Evolutionary conservation across 1,140 invertebrate species (phyloP).

Genomic region (Mylabris phalerata): DNA sequence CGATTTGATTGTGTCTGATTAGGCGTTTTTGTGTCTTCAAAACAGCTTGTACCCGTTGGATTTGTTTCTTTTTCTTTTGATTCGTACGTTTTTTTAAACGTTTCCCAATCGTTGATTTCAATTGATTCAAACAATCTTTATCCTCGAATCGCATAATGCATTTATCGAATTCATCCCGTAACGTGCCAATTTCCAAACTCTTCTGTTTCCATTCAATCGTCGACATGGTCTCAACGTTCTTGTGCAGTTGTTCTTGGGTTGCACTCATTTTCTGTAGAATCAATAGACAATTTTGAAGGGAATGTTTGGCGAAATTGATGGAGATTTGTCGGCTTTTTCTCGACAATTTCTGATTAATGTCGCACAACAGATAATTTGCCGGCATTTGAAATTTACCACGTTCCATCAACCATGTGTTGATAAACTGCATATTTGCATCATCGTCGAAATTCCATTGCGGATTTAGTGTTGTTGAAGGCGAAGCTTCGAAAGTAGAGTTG

Average conservation of each 20-base stretch:
- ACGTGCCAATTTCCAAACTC: constrained; percentile 42
- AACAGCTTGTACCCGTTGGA: constrained; percentile 43
- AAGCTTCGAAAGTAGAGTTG: no score
- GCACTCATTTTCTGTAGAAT: constrained; percentile 42
- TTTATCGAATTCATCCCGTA: constrained; percentile 45
- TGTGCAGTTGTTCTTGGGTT: constrained; percentile 42
- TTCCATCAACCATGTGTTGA: constrained; percentile 4
- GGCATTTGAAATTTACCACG: constrained; percentile 3
- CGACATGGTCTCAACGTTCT: constrained; percentile 42
- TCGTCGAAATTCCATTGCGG: constrained; percentile 1
- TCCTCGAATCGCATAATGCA: constrained; percentile 42
- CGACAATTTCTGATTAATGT: no score
- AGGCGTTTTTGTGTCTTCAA: constrained; percentile 40
- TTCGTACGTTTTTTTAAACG: constrained; percentile 51
- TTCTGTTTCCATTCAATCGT: constrained; percentile 49
- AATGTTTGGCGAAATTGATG: constrained; percentile 30
- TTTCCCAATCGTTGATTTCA: constrained; percentile 47
- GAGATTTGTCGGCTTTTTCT: neutral
- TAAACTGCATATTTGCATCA: constrained; percentile 1
- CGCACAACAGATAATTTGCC: neutral
- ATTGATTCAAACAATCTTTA: constrained; percentile 39
- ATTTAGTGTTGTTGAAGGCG: no score
- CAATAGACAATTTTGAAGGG: constrained; percentile 29
- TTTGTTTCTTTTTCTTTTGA: constrained; percentile 44
- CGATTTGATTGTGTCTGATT: constrained; percentile 49